Conservation (phyloP, 2,888 invertebrate species). For the Dermolepida albohirtum region DNA sequence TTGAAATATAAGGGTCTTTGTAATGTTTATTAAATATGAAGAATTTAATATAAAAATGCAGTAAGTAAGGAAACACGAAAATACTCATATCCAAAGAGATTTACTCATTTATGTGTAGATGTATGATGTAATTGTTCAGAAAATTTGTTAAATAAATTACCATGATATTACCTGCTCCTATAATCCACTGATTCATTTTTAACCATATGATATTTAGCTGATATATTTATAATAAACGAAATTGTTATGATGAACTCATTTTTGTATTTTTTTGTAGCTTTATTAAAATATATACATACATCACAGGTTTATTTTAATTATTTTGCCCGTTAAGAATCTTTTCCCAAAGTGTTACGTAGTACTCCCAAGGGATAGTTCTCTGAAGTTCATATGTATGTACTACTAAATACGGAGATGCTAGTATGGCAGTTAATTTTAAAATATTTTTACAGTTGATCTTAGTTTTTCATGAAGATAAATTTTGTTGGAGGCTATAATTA, state of each 20-base stretch:
- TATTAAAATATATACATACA: conserved; percentile 33
- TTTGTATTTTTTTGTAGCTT: conserved; percentile 35
- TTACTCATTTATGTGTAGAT: conserved; percentile 31
- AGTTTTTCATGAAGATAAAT: no score
- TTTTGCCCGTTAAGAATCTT: background rate
- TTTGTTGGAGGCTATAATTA: no score
- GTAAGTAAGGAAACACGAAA: conserved; percentile 13
- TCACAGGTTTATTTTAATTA: conserved; percentile 5
- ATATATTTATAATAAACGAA: conserved; percentile 7
- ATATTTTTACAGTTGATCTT: no score
- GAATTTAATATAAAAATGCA: conserved; percentile 4
- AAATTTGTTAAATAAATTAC: conserved; percentile 20
- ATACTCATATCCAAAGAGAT: conserved; percentile 35
- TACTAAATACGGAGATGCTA: no score
- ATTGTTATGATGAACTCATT: no score
- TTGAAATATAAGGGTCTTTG: background rate
- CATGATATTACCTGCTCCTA: conserved; percentile 1
- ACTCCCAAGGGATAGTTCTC: no score
- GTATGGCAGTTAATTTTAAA: no score
- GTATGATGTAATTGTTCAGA: conserved; percentile 22
- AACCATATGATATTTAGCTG: conserved; percentile 25
- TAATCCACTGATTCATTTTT: conserved; percentile 26
- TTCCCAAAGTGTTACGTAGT: no score
- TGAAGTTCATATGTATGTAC: no score
- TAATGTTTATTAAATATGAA: background rate